Conservation (phyloP, 2,113 vertebrate species). For the Pavo muticus region DNA sequence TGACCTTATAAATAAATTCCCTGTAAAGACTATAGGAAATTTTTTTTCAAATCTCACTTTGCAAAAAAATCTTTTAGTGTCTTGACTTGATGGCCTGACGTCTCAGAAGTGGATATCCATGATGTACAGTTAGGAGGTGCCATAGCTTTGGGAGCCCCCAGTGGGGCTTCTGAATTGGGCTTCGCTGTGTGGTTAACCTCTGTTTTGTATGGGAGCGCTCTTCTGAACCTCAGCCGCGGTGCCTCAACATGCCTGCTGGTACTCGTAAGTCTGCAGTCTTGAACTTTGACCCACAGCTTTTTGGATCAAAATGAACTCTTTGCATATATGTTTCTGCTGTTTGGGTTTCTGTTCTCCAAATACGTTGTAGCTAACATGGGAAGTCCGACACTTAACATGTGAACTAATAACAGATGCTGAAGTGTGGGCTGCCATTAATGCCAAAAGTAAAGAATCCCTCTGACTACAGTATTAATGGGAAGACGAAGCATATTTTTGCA, state of each 20-base stretch:
- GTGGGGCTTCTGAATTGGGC: accelerated
- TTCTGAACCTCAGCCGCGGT: neutral
- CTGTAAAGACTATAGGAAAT: neutral
- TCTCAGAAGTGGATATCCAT: neutral
- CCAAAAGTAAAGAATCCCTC: neutral
- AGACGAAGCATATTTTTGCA: conserved; percentile 53
- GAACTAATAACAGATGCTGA: neutral
- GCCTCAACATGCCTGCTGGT: neutral
- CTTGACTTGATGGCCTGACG: neutral
- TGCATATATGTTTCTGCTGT: neutral
- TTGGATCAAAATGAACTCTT: neutral
- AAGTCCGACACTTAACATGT: conserved; percentile 15
- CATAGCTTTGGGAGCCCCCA: neutral
- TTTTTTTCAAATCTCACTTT: neutral
- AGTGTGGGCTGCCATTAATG: conserved; percentile 16
- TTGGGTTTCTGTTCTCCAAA: neutral
- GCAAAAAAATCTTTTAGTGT: neutral
- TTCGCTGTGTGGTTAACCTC: neutral
- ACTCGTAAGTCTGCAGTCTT: neutral
- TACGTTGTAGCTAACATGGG: neutral
- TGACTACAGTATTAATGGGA: conserved; percentile 62
- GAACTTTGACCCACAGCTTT: neutral
- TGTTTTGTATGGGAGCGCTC: neutral
- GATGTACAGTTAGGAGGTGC: neutral
- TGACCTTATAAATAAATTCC: conserved; percentile 13